These are phyloP conservation scores for Monomorium pharaonis DNA, from an alignment of 1,140 invertebrate genomes.

Conservation along the genomic window DNA sequence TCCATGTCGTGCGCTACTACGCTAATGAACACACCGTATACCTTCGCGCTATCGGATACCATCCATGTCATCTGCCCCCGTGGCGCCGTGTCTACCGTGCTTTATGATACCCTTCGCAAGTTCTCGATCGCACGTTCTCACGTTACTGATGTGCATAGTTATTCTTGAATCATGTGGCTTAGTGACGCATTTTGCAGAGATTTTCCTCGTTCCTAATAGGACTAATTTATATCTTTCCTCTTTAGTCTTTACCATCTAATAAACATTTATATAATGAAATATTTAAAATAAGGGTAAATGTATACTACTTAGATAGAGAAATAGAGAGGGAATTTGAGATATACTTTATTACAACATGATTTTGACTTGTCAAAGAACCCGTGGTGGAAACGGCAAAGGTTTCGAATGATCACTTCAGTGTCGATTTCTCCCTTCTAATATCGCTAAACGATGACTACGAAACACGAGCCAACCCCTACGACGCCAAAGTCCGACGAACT, in stretches of 20 bases:
- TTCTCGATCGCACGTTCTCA: neutral
- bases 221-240: neutral
- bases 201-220: neutral
- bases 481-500: neutral
- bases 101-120: neutral
- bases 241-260: neutral
- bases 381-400: neutral
- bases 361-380: neutral
- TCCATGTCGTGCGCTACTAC: neutral
- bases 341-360: neutral
- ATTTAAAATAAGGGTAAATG: neutral
- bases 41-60: neutral
- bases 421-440: neutral
- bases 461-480: constrained; percentile 36
- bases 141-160: neutral
- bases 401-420: neutral
- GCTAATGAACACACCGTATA: constrained; percentile 7
- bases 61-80: neutral
- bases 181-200: neutral
- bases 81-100: neutral
- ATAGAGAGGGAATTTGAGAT: neutral
- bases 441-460: constrained; percentile 25
- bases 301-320: neutral
- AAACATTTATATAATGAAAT: neutral
- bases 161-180: neutral